Percentiles rank a stretch among this genome's conserved stretches.
Conservation (phyloP, 2,797 vertebrate species). For the Gadopsis bispinosus region DNA sequence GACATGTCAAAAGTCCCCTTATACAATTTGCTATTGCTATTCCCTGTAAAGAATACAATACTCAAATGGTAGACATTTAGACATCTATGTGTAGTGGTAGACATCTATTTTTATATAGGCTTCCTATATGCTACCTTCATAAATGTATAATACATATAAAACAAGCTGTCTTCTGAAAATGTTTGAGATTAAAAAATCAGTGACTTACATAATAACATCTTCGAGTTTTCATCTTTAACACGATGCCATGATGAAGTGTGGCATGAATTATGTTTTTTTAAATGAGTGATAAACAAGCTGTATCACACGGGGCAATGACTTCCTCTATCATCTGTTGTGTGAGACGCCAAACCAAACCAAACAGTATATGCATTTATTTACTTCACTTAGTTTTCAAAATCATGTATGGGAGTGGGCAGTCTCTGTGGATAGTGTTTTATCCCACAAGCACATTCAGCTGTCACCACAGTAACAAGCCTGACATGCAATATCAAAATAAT, state of each 20-base stretch:
- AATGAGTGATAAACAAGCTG: conserved; percentile 35
- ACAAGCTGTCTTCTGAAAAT: neutral
- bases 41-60: neutral
- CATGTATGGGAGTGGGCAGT: neutral
- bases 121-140: neutral
- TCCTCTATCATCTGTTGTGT: conserved; percentile 38
- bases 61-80: neutral
- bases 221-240: neutral
- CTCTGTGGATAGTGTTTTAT: conserved; percentile 36
- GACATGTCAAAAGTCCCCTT: neutral
- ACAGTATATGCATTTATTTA: neutral
- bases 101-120: neutral
- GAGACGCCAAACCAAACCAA: conserved; percentile 20
- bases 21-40: neutral
- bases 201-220: neutral
- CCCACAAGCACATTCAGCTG: conserved; percentile 22
- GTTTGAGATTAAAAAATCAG: neutral
- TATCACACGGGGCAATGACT: conserved; percentile 27
- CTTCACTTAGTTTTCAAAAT: neutral
- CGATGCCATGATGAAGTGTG: conserved; percentile 23
- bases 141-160: neutral
- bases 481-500: neutral
- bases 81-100: no score
- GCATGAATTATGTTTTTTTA: conserved; percentile 8
- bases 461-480: neutral